Evolutionary conservation across 1,140 invertebrate genomes (phyloP), one percentile per base, ranked within the genome.

Genomic region (Bombus turneri): DNA sequence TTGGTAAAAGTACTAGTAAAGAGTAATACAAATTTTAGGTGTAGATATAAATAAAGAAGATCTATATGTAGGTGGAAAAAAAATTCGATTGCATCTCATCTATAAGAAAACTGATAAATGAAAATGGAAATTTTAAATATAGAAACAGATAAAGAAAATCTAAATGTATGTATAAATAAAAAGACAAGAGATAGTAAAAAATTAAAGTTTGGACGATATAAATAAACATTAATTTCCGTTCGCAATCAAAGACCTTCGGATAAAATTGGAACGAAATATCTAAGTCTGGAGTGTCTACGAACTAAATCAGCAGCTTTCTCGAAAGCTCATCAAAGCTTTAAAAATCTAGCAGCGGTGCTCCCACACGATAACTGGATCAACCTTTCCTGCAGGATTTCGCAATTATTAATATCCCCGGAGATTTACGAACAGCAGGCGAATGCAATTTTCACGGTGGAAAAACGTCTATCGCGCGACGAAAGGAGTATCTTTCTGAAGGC

Each of bases 321-420:
- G 31, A 9, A 34, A 75, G 31, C 41, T 77, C 66, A 37, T 85
- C 18, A 73, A 81, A 59, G 66, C 37, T 62, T 77, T 73, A 69
- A 81, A 78, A 87, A 62, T 73, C 28, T 39, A 59, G 47, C n/a
- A n/a, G 43, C 37, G 18, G 43, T 68, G 75, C 71, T 72, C 31
- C n/a, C 66, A 53, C 53, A 75, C 39, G 68, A 83, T 88, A 88
- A 80, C 41, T 57, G 37, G 75, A 77, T 83, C 13, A 87, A 64
- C 39, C 18, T 72, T 77, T 83, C 69, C 13, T 39, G 39, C 22
- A 80, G 72, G 78, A 64, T 53, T 59, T 22, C 31, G n/a, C 62
- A 39, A 85, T 75, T 71, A 87, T 88, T 85, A 81, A 87, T 88
- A 87, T 84, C 77, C 81, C 22, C 10, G n/a, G 62, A 47, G 82